Evolutionary conservation across 1,140 invertebrate genomes (phyloP), one percentile per base, ranked within the genome.

Genomic region (Temnothorax nylanderi): DNA sequence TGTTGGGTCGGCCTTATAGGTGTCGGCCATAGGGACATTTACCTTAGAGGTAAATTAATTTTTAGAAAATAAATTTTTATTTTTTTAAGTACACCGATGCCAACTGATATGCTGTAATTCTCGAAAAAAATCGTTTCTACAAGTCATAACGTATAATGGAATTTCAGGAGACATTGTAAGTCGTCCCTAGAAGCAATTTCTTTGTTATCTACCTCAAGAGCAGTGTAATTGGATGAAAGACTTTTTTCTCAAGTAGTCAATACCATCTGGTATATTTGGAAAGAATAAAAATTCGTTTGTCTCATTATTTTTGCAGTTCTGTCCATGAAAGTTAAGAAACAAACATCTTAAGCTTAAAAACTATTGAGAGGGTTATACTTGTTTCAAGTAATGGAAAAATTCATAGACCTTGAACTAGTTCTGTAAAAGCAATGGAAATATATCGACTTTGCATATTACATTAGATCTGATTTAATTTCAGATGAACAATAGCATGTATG

Each of bases 391-490:
- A 56, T n/a, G 10, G 3, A 72, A 47, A 69, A 54, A 72, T 72
- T 58, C 6, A 5, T 58, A 32, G 21, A 58, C 5, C 51, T 72
- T 44, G 47, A 26, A 44, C 16, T 1, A 56, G 21, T 71, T 58
- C 6, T 34, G 21, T 74, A 47, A 74, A 74, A 74, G 37, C 7
- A 74, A n/a, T 10, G 13, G 7, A 47, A 47, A 74, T 34, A 16
- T 34, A 60, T 60, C 5, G 7, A 74, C 1, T 56, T 82, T 47
- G n/a, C 26, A 58, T 56, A 58, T 74, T 82, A 16, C 47, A 58
- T 80, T 26, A 60, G 13, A 49, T n/a, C 44, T 74, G 13, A 82
- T 60, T 82, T 81, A 10, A 62, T 77, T 10, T 65, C 16, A 72
- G 3, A 69, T 69, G n/a, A 56, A 32, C 6, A 58, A 82, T 44